These are phyloP conservation scores for Acanthosepion pharaonis DNA, from an alignment of 2,888 invertebrate genomes.

Conservation along the genomic window DNA sequence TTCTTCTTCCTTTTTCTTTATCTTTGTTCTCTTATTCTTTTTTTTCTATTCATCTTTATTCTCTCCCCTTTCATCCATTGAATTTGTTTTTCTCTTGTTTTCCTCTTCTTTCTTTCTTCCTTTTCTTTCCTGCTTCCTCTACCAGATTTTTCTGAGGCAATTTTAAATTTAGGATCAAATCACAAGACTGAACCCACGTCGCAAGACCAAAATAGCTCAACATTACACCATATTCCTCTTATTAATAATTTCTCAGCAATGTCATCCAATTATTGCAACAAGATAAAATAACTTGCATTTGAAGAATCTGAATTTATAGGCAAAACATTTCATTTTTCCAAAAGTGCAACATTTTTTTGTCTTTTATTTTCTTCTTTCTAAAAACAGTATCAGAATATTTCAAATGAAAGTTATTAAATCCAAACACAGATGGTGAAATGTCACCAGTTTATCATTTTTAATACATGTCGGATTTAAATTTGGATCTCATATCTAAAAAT, in stretches of 20 bases:
- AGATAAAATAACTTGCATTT: neutral
- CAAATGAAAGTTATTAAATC: neutral
- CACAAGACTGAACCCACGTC: neutral
- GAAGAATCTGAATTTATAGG: neutral
- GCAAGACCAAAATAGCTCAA: neutral
- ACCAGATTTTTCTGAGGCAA: neutral
- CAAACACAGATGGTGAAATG: neutral
- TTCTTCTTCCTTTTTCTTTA: neutral
- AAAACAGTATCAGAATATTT: neutral
- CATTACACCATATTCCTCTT: neutral
- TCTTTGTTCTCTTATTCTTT: neutral
- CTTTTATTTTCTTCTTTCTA: neutral
- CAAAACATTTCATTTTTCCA: neutral
- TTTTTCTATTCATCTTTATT: neutral
- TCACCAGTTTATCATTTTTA: neutral
- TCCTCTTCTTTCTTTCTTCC: neutral
- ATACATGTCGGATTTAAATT: neutral
- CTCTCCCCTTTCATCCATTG: neutral
- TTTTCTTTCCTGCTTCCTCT: neutral
- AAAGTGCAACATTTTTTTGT: neutral
- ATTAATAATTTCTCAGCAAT: neutral
- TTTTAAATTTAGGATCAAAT: conserved; percentile 11
- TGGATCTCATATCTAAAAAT: neutral
- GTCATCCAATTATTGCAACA: neutral
- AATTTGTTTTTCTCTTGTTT: neutral